A percentile compares a stretch with the other conserved stretches of the same genome.
Evolutionary conservation across 2,113 vertebrate genomes (phyloP).

Genomic region (Lanius ludovicianus): DNA sequence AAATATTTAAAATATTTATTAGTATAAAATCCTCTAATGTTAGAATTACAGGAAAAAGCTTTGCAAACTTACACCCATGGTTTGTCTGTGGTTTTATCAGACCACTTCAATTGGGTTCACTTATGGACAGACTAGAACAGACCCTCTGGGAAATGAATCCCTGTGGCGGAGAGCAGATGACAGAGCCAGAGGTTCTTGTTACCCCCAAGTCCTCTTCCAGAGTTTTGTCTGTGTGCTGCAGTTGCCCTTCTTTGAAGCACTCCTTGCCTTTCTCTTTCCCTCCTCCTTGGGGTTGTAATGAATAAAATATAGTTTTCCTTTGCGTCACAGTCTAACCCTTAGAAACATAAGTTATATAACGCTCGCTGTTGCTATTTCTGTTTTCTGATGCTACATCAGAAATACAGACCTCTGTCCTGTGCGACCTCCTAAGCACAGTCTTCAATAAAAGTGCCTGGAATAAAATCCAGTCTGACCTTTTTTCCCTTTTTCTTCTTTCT

Average conservation of each 20-base stretch:
- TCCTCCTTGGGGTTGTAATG: not conserved
- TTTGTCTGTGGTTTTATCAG: not conserved
- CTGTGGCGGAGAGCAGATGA: not conserved
- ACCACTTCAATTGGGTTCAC: not conserved
- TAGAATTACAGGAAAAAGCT: not conserved
- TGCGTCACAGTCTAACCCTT: not conserved
- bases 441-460: not conserved
- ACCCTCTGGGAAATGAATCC: not conserved
- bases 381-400: not conserved
- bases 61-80: not conserved
- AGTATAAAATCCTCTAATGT: not conserved
- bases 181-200: not conserved
- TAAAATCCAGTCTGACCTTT: not conserved
- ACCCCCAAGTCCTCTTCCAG: not conserved
- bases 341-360: not conserved
- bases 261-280: not conserved
- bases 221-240: not conserved
- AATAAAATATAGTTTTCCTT: not conserved
- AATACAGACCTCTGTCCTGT: not conserved
- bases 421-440: not conserved
- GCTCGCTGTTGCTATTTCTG: not conserved
- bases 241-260: not conserved
- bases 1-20: not conserved
- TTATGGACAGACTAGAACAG: rapidly evolving
- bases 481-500: not conserved